Evolutionary conservation across 1,140 invertebrate genomes (phyloP).

Genomic region (Brachionus rotundiformis): DNA sequence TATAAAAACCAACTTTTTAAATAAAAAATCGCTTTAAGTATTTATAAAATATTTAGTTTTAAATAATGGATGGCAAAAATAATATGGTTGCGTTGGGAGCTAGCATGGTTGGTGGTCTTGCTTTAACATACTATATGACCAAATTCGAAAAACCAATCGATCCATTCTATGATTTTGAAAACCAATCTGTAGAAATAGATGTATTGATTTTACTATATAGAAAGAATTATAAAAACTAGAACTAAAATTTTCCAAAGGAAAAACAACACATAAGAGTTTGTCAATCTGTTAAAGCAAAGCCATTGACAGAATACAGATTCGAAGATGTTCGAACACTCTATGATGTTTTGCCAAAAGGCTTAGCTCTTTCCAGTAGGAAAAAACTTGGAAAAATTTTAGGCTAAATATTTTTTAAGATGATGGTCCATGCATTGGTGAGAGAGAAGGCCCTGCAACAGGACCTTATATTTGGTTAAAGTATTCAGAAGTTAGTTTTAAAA

Average conservation of each 20-base stretch:
- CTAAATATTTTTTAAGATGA: neutral
- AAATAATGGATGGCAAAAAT: too few species aligned
- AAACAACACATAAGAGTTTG: slow-evolving; percentile 21
- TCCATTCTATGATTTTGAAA: slow-evolving; percentile 43
- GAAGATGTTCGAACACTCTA: slow-evolving; percentile 37
- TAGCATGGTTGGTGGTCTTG: neutral
- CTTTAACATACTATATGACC: slow-evolving; percentile 34
- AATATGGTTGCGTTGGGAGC: neutral
- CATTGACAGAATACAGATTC: slow-evolving; percentile 14
- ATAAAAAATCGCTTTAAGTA: neutral
- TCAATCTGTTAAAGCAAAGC: slow-evolving; percentile 1
- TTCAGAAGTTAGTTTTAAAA: neutral
- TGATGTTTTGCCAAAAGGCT: slow-evolving; percentile 38
- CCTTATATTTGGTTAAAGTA: slow-evolving; percentile 44
- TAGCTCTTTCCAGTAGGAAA: neutral
- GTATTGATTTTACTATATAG: neutral
- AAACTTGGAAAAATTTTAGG: neutral
- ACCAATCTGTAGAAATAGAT: slow-evolving; percentile 40
- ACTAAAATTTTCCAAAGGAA: slow-evolving; percentile 10
- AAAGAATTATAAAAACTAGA: neutral
- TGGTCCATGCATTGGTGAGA: slow-evolving; percentile 46
- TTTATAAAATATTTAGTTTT: neutral
- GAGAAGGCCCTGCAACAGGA: slow-evolving; percentile 26
- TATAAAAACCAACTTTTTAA: neutral
- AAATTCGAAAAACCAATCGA: neutral